Percentiles rank a stretch among this genome's conserved stretches.
phyloP scores from a whole-genome alignment of 2,888 invertebrate species.

The Oscheius sp. region DNA sequence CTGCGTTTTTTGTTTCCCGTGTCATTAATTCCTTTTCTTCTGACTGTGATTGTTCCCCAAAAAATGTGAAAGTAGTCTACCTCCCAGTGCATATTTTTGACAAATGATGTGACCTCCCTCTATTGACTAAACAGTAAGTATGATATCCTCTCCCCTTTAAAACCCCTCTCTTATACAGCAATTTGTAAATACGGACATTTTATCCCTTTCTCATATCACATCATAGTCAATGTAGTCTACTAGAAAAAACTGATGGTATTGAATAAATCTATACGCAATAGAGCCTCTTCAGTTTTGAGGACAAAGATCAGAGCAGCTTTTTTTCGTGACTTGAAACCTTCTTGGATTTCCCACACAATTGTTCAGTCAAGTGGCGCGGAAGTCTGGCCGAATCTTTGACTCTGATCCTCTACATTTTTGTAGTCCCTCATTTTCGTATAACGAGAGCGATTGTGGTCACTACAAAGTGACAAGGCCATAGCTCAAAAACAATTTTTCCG shows the following conservation, averaged over 20 bases:
- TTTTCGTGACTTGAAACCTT: not conserved
- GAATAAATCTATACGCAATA: not conserved
- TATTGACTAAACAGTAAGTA: not conserved
- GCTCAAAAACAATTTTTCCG: slow-evolving; percentile 27
- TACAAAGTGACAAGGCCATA: slow-evolving; percentile 16
- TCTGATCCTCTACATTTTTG: not conserved
- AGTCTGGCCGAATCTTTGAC: not conserved
- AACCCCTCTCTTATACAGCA: slow-evolving; percentile 6
- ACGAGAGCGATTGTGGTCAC: slow-evolving; percentile 25
- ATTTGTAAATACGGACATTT: slow-evolving; percentile 14
- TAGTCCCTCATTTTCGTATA: slow-evolving; percentile 16
- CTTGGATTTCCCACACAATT: not conserved
- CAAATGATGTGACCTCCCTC: not conserved
- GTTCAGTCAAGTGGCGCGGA: not conserved
- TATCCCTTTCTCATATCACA: slow-evolving; percentile 17
- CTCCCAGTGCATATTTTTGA: slow-evolving; percentile 13
- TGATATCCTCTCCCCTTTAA: not conserved
- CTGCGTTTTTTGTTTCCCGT: not conserved
- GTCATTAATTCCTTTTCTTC: slow-evolving; percentile 8
- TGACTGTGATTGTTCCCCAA: slow-evolving; percentile 18
- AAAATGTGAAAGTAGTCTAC: not conserved
- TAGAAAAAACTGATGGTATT: not conserved
- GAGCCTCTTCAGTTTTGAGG: not conserved
- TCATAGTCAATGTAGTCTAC: slow-evolving; percentile 17
- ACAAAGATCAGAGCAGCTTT: not conserved